Evolutionary conservation across 2,113 vertebrate species (phyloP), one percentile per base, ranked within the genome.

Genomic region (Ailuropoda melanoleuca): DNA sequence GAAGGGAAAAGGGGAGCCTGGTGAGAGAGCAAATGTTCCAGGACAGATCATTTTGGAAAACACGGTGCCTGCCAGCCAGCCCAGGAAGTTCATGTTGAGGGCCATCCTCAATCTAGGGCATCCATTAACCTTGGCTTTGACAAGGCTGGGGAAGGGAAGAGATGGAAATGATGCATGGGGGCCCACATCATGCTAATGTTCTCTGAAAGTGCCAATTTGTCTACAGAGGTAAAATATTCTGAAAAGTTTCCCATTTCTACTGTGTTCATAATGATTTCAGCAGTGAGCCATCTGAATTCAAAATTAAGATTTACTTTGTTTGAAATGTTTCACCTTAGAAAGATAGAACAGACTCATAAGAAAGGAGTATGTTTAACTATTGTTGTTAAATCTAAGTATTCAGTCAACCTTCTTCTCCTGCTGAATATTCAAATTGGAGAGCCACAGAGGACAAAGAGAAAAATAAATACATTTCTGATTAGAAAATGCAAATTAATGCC

Each of bases 401-500:
- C 97, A 97, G 83, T 80, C 94, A 86, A 95, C 66, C 81, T 91
- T 68, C 82, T 95, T 90, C 85, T 81, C 77, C 96, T 95, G 39
- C 90, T 98, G 97, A 98, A 98, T 98, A 97, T 98, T 97, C 94
- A 97, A 97, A 97, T 80, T 88, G 88, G 81, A 97, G 90, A 97
- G 88, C 88, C 46, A 85, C 48, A 78, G 64, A 88, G 93, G 94
- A 97, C 96, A 98, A 97, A 97, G 97, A 93, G 92, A 95, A 97
- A 98, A 98, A 97, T 97, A 98, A 98, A 97, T 96, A 95, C 92
- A 93, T 88, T 96, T 98, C 94, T 98, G 96, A 98, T 98, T 97
- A 97, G 84, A 82, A 98, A 98, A 97, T 95, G 94, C 90, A 98
- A 97, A 98, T 98, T 84, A 95, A 87, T 60, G 90, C 70, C 56